These are phyloP conservation scores for Peromyscus attwateri DNA, from an alignment of 2,797 vertebrate species.

Conservation along the genomic window DNA sequence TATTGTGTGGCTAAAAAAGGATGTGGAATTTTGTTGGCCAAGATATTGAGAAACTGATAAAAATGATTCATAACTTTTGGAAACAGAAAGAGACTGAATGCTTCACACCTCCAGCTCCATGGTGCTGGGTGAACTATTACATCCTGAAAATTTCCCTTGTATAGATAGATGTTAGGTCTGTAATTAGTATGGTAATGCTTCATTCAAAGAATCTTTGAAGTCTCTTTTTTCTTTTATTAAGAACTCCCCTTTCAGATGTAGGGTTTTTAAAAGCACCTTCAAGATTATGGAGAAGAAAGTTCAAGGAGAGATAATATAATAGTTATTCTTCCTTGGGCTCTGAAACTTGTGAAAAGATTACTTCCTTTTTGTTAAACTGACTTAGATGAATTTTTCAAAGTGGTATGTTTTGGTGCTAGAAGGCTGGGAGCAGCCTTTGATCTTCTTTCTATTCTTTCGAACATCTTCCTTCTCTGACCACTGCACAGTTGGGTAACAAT, in stretches of 20 bases:
- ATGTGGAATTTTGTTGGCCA: slow-evolving; percentile 20
- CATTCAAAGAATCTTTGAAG: slow-evolving; percentile 75
- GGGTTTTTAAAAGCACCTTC: slow-evolving; percentile 68
- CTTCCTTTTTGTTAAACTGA: slow-evolving; percentile 58
- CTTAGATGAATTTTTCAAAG: slow-evolving; percentile 72
- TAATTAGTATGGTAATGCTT: slow-evolving; percentile 76
- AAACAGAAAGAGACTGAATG: slow-evolving; percentile 39
- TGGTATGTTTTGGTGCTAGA: slow-evolving; percentile 44
- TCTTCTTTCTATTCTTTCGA: not conserved
- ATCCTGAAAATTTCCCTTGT: slow-evolving; percentile 30
- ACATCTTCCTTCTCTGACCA: slow-evolving; percentile 50
- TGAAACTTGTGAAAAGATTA: slow-evolving; percentile 61
- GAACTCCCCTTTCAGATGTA: slow-evolving; percentile 58
- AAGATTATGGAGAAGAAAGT: slow-evolving; percentile 73
- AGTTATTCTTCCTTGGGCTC: slow-evolving; percentile 60
- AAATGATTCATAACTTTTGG: not conserved
- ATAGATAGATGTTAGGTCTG: slow-evolving; percentile 54
- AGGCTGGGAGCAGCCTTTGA: slow-evolving; percentile 30
- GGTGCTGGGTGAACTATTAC: slow-evolving; percentile 4
- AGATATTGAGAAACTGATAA: slow-evolving; percentile 10
- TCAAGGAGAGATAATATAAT: slow-evolving; percentile 68
- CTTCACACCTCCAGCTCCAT: not conserved
- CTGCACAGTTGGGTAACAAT: not conserved
- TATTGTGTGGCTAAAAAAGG: not conserved
- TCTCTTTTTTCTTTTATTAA: slow-evolving; percentile 70